Evolutionary conservation across 2,888 invertebrate genomes (phyloP), one percentile per base, ranked within the genome.

Genomic region (Caenorhabditis doughertyi): DNA sequence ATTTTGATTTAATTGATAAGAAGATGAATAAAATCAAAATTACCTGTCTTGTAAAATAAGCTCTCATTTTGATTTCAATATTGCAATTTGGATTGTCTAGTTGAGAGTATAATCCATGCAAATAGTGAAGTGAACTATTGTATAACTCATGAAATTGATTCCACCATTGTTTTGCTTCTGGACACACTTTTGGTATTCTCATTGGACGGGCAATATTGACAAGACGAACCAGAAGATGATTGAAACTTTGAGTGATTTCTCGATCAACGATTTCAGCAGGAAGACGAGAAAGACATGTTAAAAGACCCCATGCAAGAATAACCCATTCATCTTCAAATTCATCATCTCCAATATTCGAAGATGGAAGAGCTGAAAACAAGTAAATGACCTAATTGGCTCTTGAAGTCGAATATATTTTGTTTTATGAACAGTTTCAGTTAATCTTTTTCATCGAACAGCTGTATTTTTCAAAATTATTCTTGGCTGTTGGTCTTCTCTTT

Each of bases 241-340:
- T 83, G 35, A 83, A 64, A 35, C 23, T 58, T 56, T 73, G 70
- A 9, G 21, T 53, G 0, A 60, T 56, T 0, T 55, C 72, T 27
- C 49, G 44, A 23, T 79, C 64, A 32, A 49, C 60, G 32, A 55
- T 49, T 23, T 64, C 70, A 0, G 51, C 16, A n/a, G 73, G 58
- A 5, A 83, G 35, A 27, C 85, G 74, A 1, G 79, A 55, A 16
- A 84, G 62, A 9, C 76, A 67, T 2, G 73, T 76, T 1, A 85
- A 29, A 11, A 84, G 80, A 3, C 79, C 79, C 85, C 85, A 87
- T 7, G 80, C 68, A n/a, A 87, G 74, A 11, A 82, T 47, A 1
- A 81, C 47, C 83, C 85, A 87, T 71, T 87, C 85, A 18, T 81
- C 65, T 44, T 86, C 85, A 55, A 85, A 86, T 9, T 84, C 72